Evolutionary conservation across 2,797 vertebrate species (phyloP).

Genomic region (Gymnodraco acuticeps): DNA sequence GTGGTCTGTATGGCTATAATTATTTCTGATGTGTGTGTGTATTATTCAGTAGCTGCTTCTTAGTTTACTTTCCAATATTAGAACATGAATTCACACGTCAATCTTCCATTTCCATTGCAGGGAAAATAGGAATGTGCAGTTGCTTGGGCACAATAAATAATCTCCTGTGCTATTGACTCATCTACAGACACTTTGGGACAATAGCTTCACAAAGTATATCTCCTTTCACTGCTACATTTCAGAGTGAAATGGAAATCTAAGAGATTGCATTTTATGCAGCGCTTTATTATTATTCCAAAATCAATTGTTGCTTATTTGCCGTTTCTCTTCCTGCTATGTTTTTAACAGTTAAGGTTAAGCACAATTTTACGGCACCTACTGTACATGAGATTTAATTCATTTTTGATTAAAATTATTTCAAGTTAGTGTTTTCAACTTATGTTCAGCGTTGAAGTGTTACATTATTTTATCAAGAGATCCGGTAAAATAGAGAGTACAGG

Average conservation of each 20-base stretch:
- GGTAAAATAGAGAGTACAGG: conserved; percentile 12
- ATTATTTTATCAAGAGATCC: conserved; percentile 10
- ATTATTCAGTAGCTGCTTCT: conserved; percentile 53
- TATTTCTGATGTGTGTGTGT: conserved; percentile 46
- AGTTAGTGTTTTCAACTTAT: conserved; percentile 2
- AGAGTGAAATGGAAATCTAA: conserved; percentile 24
- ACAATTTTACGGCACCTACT: background rate
- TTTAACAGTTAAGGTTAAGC: background rate
- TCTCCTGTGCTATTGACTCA: conserved; percentile 58
- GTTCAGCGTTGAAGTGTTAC: background rate
- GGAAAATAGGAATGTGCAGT: conserved; percentile 61
- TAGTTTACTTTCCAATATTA: conserved; percentile 65
- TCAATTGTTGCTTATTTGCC: background rate
- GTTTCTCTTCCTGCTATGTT: background rate
- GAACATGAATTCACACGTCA: conserved; percentile 61
- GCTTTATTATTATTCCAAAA: conserved; percentile 10
- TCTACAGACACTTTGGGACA: conserved; percentile 42
- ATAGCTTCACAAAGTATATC: conserved; percentile 37
- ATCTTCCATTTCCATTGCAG: conserved; percentile 54
- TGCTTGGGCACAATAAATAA: conserved; percentile 62
- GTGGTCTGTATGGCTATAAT: conserved; percentile 32
- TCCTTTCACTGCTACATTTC: conserved; percentile 37
- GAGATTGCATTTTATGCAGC: background rate
- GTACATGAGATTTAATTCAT: background rate
- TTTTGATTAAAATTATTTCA: background rate